phyloP scores from a whole-genome alignment of 2,113 vertebrate genomes.

The Vombatus ursinus region DNA sequence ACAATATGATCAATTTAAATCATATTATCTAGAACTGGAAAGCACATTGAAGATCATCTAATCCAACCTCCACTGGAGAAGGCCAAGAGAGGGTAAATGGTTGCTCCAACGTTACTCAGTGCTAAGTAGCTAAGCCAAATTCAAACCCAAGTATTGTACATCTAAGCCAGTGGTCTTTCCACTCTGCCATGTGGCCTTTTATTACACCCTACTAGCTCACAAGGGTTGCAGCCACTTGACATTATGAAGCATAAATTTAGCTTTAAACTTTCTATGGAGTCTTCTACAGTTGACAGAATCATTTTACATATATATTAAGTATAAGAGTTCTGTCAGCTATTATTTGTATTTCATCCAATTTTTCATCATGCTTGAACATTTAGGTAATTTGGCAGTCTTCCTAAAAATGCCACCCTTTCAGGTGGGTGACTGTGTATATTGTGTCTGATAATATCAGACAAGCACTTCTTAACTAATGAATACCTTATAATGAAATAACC shows the following conservation, averaged over 20 bases:
- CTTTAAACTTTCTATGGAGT: not conserved
- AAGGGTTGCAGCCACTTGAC: not conserved
- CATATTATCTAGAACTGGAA: not conserved
- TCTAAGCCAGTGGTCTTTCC: not conserved
- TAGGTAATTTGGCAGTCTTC: not conserved
- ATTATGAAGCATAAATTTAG: not conserved
- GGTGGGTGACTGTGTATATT: not conserved
- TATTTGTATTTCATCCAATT: not conserved
- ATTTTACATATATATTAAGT: not conserved
- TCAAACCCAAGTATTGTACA: not conserved
- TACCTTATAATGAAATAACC: not conserved
- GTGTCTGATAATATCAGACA: not conserved
- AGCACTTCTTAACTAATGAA: not conserved
- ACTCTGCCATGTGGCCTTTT: not conserved
- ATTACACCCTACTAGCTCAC: not conserved
- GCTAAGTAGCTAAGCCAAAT: not conserved
- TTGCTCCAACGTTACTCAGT: not conserved
- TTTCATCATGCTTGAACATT: not conserved
- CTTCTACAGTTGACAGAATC: not conserved
- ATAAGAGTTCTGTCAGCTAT: not conserved
- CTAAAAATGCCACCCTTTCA: not conserved
- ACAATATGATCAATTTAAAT: not conserved
- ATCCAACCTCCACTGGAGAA: no score
- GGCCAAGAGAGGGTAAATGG: no score
- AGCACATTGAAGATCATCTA: not conserved